A percentile compares a stretch with the other conserved stretches of the same genome.
phyloP scores from a whole-genome alignment of 2,797 vertebrate genomes.

The Xiphorhynchus erythropygius region DNA sequence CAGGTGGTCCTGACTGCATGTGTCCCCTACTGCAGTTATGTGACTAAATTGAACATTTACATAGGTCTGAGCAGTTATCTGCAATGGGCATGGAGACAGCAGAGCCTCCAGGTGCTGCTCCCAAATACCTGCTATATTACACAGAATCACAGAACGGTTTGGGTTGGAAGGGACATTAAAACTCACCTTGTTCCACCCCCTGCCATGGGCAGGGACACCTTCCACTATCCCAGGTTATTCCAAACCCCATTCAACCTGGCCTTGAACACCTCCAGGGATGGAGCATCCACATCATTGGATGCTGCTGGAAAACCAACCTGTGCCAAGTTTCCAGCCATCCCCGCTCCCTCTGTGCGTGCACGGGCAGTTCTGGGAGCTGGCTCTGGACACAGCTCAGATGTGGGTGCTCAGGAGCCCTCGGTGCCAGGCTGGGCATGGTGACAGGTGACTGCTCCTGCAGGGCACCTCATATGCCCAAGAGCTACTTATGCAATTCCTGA shows the following conservation, averaged over 20 bases:
- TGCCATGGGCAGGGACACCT: neutral
- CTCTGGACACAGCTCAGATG: neutral
- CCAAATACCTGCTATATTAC: neutral
- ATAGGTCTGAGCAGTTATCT: neutral
- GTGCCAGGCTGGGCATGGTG: neutral
- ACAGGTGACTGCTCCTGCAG: neutral
- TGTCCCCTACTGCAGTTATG: neutral
- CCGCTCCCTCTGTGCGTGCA: accelerated
- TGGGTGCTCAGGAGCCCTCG: neutral
- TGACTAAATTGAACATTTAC: neutral
- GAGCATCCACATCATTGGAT: neutral
- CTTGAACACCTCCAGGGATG: accelerated
- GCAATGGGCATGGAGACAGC: neutral
- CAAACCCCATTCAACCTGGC: accelerated
- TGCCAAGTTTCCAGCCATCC: neutral
- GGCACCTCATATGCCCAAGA: neutral
- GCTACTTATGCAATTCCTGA: neutral
- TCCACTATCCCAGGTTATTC: neutral
- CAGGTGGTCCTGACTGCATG: neutral
- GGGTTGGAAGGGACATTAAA: neutral
- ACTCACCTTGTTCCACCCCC: accelerated
- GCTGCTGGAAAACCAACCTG: neutral
- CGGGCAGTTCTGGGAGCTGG: neutral
- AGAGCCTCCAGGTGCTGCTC: neutral
- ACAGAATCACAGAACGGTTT: neutral